Percentiles rank a stretch among this genome's conserved stretches.
Evolutionary conservation across 2,113 vertebrate species (phyloP).

Genomic region (Mesocricetus auratus): DNA sequence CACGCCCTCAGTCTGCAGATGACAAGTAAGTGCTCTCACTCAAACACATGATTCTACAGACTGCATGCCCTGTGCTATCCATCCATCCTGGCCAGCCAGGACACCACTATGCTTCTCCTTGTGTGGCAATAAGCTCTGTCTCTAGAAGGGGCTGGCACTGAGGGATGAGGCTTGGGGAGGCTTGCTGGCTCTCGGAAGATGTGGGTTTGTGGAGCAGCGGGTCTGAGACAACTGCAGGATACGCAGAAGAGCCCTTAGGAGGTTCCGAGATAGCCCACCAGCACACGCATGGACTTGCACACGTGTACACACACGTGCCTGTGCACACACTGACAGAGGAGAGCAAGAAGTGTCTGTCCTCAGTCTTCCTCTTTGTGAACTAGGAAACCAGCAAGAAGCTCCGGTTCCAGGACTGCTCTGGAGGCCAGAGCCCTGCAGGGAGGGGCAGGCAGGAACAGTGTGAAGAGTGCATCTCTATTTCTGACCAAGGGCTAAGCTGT

Average conservation of each 20-base stretch:
- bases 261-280: not conserved
- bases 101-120: not conserved
- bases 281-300: not conserved
- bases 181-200: not conserved
- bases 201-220: not conserved
- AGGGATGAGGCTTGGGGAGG: not conserved
- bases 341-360: not conserved
- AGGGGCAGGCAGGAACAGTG: no score
- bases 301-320: not conserved
- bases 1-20: slow-evolving; percentile 93
- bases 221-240: not conserved
- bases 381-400: slow-evolving; percentile 27
- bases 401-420: not conserved
- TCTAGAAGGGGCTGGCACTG: not conserved
- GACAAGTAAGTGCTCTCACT: not conserved
- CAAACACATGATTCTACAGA: not conserved
- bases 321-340: not conserved
- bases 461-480: not conserved
- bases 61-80: not conserved
- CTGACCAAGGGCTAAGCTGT: not conserved
- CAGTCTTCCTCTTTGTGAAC: slow-evolving; percentile 13
- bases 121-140: not conserved
- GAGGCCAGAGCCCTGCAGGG: not conserved
- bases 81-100: not conserved
- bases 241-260: not conserved